Percentiles rank a stretch among this genome's conserved stretches.
Evolutionary conservation across 2,888 invertebrate genomes (phyloP).

Genomic region (Scrobipalpa atriplicella): DNA sequence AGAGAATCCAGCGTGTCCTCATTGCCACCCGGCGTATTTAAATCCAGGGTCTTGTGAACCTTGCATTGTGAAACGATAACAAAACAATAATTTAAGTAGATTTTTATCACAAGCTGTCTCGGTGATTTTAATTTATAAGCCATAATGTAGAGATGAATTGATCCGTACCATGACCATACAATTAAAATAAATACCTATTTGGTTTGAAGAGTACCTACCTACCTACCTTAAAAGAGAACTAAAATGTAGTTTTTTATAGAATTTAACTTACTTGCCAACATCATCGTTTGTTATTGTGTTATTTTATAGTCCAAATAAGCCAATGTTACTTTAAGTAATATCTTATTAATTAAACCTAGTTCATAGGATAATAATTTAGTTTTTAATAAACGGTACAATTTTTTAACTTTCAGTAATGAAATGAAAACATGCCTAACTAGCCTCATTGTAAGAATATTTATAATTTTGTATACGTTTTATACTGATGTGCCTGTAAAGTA

Average conservation of each 20-base stretch:
- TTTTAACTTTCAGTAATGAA: slow-evolving; percentile 9
- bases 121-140: slow-evolving; percentile 24
- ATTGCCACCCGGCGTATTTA: slow-evolving; percentile 85
- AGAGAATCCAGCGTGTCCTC: slow-evolving; percentile 84
- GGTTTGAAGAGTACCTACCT: neutral
- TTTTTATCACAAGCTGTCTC: slow-evolving; percentile 1
- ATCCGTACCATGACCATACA: neutral
- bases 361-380: neutral
- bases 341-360: neutral
- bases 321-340: slow-evolving; percentile 34
- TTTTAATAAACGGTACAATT: neutral
- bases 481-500: slow-evolving; percentile 33
- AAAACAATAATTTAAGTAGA: neutral
- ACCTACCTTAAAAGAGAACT: neutral
- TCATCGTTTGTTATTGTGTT: neutral
- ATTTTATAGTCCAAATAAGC: slow-evolving; percentile 34
- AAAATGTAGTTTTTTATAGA: neutral
- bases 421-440: slow-evolving; percentile 16
- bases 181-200: neutral
- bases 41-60: slow-evolving; percentile 85
- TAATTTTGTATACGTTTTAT: slow-evolving; percentile 31
- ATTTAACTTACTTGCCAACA: slow-evolving; percentile 23
- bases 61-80: slow-evolving; percentile 82
- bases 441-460: slow-evolving; percentile 23
- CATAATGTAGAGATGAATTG: slow-evolving; percentile 12